Evolutionary conservation across 2,113 vertebrate species (phyloP), one percentile per base, ranked within the genome.

Genomic region (Oryzias javanicus): DNA sequence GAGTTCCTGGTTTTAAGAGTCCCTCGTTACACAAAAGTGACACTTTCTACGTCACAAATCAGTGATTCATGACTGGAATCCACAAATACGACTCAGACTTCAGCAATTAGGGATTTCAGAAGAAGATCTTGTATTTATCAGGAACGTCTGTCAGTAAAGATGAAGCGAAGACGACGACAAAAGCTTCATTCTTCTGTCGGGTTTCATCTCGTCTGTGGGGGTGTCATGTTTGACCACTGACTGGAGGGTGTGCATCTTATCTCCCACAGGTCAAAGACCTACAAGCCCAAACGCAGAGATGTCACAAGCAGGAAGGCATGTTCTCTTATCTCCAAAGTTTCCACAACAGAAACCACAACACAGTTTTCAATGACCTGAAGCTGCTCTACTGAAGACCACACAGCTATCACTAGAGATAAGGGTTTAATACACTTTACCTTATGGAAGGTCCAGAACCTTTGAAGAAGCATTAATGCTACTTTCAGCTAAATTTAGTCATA

Each of bases 41-140:
- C 54, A 29, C 49, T 71, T 69, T 56, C 62, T 49, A 13, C 65
- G 56, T 72, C 67, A 76, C 54, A 82, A 4, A 65, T 57, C 47
- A 44, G 58, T 55, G 67, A 80, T 63, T 74, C 61, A 63, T 78
- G 79, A 22, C 55, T 70, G 45, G 42, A 60, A 64, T 55, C 46
- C 61, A 60, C 65, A 62, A 70, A 71, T 61, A 42, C n/a, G 35
- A 55, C 40, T 52, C 55, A 20, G 35, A 55, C 40, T 52, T 59
- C 18, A 48, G 50, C n/a, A 13, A 14, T 49, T 10, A 55, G 51
- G 50, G 4, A 49, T 25, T 40, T 57, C 45, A 47, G 42, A 50
- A 27, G 4, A 45, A 15, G 46, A 27, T 14, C 19, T 14, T 51
- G 55, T 49, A 10, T 17, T 65, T 44, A 16, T 24, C 18, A 20